Base-by-base conservation (phyloP, 2,888 invertebrate species). In the Chrysotoxum bicinctum region DNA sequence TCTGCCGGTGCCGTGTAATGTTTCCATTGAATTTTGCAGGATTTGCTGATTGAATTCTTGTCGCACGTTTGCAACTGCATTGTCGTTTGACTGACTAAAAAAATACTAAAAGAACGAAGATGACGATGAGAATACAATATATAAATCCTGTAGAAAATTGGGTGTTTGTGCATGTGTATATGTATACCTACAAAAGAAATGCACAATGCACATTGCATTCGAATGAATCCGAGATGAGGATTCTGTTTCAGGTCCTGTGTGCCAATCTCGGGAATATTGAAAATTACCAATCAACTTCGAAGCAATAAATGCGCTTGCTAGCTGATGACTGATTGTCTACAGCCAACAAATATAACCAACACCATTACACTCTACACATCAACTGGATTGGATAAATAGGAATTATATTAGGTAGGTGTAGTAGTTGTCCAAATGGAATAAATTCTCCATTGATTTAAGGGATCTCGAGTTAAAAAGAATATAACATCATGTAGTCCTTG, bases 31-130 rank as follows among this genome's bases (percentile, higher is more conserved):
- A 81, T 76, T 76, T 73, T 56, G 69, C 76, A 81, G 85, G 81
- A 85, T 85, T 85, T 85, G 85, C 77, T 85, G 85, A 85, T 85
- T 85, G 85, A 81, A 85, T 85, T 76, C 85, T 74, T 85, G 85
- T 81, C 81, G 81, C 85, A 85, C 85, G 85, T 85, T 81, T 81
- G 85, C 85, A 54, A 81, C 85, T 85, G 76, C 85, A 85, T 80
- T 85, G 80, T 85, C 75, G 80, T 72, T 78, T 72, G 77, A 52
- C 64, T 43, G 43, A 40, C 56, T 72, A 50, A 23, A 75, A 23
- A 75, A 60, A 16, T 23, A 52, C n/a, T 30, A 62, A 54, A 54
- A 40, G 9, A 19, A 56, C 30, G 14, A 50, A 16, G 40, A 70
- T n/a, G 30, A 48, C 19, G 48, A 35, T 12, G 35, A 43, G 23